phyloP scores from a whole-genome alignment of 2,888 invertebrate genomes.

The Microplitis deprimator region DNA sequence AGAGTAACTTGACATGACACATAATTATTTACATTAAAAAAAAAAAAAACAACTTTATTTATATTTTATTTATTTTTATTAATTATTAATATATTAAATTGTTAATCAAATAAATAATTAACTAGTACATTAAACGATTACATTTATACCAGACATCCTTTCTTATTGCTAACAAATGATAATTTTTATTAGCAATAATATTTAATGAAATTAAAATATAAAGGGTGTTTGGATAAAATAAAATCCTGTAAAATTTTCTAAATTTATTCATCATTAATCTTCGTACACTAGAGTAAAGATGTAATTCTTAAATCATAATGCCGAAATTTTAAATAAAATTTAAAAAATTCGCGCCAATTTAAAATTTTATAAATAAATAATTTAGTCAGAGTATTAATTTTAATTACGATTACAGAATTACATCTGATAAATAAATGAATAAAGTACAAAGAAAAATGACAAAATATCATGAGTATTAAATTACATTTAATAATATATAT shows the following conservation, averaged over 20 bases:
- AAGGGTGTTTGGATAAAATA: conserved; percentile 23
- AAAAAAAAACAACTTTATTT: too few species aligned
- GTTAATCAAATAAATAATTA: conserved; percentile 58
- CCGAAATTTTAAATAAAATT: not conserved
- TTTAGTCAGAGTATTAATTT: not conserved
- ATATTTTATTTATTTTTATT: conserved; percentile 29
- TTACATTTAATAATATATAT: not conserved
- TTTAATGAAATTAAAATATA: not conserved
- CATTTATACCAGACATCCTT: conserved; percentile 25
- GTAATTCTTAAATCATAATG: not conserved
- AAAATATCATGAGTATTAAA: conserved; percentile 10
- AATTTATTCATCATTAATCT: not conserved
- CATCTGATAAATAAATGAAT: not conserved
- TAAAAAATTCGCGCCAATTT: not conserved
- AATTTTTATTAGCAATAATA: not conserved
- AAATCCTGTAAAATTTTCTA: not conserved
- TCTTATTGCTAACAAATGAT: not conserved
- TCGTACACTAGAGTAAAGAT: not conserved
- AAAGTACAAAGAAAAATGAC: conserved; percentile 18
- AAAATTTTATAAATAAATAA: not conserved
- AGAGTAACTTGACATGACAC: conserved; percentile 3
- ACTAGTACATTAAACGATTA: conserved; percentile 30
- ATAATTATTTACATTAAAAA: not conserved
- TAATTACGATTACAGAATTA: not conserved
- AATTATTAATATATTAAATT: conserved; percentile 53